Evolutionary conservation across 2,888 invertebrate species (phyloP), one percentile per base, ranked within the genome.

Genomic region (Mactromeris polynyma): DNA sequence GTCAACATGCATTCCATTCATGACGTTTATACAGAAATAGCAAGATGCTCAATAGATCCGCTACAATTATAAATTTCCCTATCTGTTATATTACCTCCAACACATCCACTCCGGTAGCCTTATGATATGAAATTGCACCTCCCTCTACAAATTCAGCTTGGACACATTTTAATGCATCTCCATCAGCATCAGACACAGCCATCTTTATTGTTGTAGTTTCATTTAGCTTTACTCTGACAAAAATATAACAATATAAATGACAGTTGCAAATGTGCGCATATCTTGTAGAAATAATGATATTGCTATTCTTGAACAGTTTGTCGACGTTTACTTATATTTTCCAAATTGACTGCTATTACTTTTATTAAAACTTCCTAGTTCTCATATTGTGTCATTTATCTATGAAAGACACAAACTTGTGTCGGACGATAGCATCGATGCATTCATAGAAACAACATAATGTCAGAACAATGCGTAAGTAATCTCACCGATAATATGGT

Each of bases 181-280:
- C 46, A 46, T 83, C 83, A 19, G 83, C 31, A 46, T 83, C 83
- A 14, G 69, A 69, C 14, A 77, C 69, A 7, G 83, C 69, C 42
- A 83, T 42, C 36, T 11, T 21, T 46, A 83, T 73, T 14, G 46
- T 51, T 33, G 83, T 42, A 46, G 40, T 31, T n/a, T 42, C 17
- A 33, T 46, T 33, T 46, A 83, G 31, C 31, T 83, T 83, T 4
- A 83, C 73, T 11, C 83, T 83, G 19, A 58, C n/a, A 36, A 73
- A 73, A 7, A 33, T 64, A 46, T n/a, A n/a, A n/a, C 51, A 51
- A 51, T 9, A 17, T 17, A 9, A 51, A 51, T 51, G 2, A 9
- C 2, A 51, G 14, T 17, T 51, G 14, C 19, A n/a, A n/a, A 2
- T 6, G 51, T 19, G 2, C 2, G 11, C 51, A 51, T 51, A 17